phyloP scores from a whole-genome alignment of 2,888 invertebrate species.

The Thecocarcelia acutangulata region DNA sequence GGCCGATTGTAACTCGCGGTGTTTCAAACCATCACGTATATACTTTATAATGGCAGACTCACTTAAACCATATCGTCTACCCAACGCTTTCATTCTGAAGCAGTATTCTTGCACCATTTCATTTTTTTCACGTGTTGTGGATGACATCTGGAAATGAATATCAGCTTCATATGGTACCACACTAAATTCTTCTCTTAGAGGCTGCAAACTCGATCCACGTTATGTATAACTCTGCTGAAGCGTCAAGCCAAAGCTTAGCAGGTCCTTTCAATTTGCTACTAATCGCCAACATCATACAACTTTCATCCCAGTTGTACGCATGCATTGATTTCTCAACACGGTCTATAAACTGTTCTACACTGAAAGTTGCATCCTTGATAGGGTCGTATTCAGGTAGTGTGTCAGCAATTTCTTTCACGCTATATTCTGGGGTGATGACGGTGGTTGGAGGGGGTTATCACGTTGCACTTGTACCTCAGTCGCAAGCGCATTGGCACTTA shows the following conservation, averaged over 20 bases:
- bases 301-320: background rate
- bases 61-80: conserved; percentile 42
- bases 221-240: background rate
- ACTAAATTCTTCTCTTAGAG: conserved; percentile 38
- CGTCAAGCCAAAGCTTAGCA: conserved; percentile 5
- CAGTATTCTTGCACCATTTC: conserved; percentile 53
- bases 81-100: conserved; percentile 57
- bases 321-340: background rate
- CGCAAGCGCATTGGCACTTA: too few relatives aligned
- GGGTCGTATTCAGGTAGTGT: too few relatives aligned
- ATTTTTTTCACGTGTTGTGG: background rate
- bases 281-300: background rate
- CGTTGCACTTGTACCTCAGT: too few relatives aligned
- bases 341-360: background rate
- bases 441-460: too few relatives aligned
- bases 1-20: conserved; percentile 45
- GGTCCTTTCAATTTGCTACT: conserved; percentile 38
- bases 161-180: conserved; percentile 28
- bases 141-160: conserved; percentile 49
- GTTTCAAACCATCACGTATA: conserved; percentile 46
- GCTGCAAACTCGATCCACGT: conserved; percentile 33
- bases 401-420: too few relatives aligned
- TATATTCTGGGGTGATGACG: background rate
- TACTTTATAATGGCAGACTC: conserved; percentile 59
- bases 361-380: background rate